Base-by-base conservation (phyloP, 2,888 invertebrate species). In the Tineola bisselliella region DNA sequence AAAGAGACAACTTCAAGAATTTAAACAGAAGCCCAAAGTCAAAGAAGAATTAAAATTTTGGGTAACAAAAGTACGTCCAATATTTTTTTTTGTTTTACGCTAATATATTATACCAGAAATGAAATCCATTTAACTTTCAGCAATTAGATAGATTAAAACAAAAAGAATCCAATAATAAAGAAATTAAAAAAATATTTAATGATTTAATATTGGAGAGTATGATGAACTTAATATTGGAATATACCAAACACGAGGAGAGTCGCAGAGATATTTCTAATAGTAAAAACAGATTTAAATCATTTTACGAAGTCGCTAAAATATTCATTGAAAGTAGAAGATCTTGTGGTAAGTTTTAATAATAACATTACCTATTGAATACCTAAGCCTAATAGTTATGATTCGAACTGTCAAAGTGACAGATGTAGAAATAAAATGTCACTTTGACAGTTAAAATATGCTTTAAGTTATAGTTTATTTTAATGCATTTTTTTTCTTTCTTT, bases 41-140 rank as follows among this genome's bases (percentile, higher is more conserved):
- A 75, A 76, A 5, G 80, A 78, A 66, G 64, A 69, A 3, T 63
- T 83, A 15, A 63, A 61, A 1, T 62, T 66, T 15, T 83, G 83
- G 82, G 76, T 69, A 65, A 60, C 62, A 3, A 79, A 79, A 75
- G 83, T 80, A 63, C 4, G 25, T 38, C 6, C 6, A 25, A 25
- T n/a, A n/a, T n/a, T n/a, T n/a, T n/a, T n/a, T n/a, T n/a, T n/a
- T n/a, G n/a, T n/a, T n/a, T n/a, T n/a, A n/a, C n/a, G n/a, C n/a
- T n/a, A n/a, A n/a, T n/a, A n/a, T n/a, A 25, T 25, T 25, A 25
- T 25, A 25, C 6, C 25, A 25, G 25, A 25, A 2, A 25, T 25
- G 4, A 25, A 44, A n/a, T n/a, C 3, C 8, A 44, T 25, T 25
- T 25, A 25, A 4, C 4, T 54, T 54, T 12, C 25, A 58, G 58